phyloP scores from a whole-genome alignment of 2,797 vertebrate species.

The Pangasius sanitwongsei region DNA sequence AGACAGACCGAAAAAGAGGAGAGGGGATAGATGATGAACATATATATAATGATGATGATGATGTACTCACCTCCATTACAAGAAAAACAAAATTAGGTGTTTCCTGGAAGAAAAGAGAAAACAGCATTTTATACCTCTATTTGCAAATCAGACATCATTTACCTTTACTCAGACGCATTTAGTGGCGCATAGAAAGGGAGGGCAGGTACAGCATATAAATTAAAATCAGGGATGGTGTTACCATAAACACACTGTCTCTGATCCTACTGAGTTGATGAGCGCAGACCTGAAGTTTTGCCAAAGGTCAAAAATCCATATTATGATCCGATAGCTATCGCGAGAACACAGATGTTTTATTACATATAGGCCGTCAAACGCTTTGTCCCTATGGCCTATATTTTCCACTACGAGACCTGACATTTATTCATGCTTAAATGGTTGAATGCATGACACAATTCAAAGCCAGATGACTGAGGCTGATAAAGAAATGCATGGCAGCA shows the following conservation, averaged over 20 bases:
- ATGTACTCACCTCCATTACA: constrained; percentile 90
- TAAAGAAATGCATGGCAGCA: not conserved
- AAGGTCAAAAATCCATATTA: not conserved
- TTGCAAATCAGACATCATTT: constrained; percentile 36
- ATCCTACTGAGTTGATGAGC: not conserved
- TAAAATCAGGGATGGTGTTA: constrained; percentile 15
- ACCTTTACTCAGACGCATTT: constrained; percentile 9
- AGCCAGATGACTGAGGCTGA: not conserved
- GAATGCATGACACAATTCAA: not conserved
- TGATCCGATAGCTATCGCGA: not conserved
- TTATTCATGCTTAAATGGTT: too few species aligned
- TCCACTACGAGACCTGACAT: not conserved
- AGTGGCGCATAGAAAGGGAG: not conserved
- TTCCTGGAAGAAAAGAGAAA: constrained; percentile 83
- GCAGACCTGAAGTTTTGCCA: not conserved
- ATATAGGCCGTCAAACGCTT: not conserved
- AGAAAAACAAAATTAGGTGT: constrained; percentile 91
- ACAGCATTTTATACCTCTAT: constrained; percentile 47
- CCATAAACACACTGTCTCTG: not conserved
- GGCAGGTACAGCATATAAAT: not conserved
- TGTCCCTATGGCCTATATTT: too few species aligned
- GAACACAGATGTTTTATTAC: not conserved
- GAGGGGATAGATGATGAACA: not conserved
- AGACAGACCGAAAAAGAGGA: constrained; percentile 11
- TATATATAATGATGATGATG: too few species aligned